A percentile compares a stretch with the other conserved stretches of the same genome.
Evolutionary conservation across 1,140 invertebrate species (phyloP).

Genomic region (Achatina immaculata): DNA sequence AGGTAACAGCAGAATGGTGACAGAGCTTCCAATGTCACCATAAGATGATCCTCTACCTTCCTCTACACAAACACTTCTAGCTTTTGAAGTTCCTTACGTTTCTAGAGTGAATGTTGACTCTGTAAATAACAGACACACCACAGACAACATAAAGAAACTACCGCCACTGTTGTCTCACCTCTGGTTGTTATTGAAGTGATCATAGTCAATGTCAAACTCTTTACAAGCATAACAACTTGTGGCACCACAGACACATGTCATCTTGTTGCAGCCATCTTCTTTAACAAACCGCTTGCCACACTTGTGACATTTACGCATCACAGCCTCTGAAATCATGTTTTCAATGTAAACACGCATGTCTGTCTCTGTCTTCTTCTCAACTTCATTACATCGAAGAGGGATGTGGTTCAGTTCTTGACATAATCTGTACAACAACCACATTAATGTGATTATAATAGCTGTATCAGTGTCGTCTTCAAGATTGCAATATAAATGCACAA

Average conservation of each 20-base stretch:
- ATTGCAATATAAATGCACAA: too few species aligned
- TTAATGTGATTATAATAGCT: too few species aligned
- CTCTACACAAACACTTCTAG: too few species aligned
- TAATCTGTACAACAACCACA: slow-evolving; percentile 70
- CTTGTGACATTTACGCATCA: slow-evolving; percentile 77
- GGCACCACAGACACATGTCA: slow-evolving; percentile 79
- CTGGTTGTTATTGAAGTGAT: slow-evolving; percentile 74
- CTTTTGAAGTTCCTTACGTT: too few species aligned
- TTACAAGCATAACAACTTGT: slow-evolving; percentile 80
- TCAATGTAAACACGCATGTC: slow-evolving; percentile 76
- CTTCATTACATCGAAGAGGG: slow-evolving; percentile 77
- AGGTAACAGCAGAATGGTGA: too few species aligned
- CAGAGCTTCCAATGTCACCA: too few species aligned
- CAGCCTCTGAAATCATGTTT: slow-evolving; percentile 78
- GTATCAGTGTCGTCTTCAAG: too few species aligned
- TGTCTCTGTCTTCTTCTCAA: slow-evolving; percentile 74
- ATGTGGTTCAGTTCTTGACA: slow-evolving; percentile 78
- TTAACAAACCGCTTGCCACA: slow-evolving; percentile 78
- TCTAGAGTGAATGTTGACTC: too few species aligned
- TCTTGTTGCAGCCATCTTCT: slow-evolving; percentile 80
- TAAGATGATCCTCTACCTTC: too few species aligned
- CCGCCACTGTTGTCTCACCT: too few species aligned
- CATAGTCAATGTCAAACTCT: slow-evolving; percentile 75
- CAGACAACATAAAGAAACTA: too few species aligned
- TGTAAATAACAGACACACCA: too few species aligned